Evolutionary conservation across 2,113 vertebrate genomes (phyloP), one percentile per base, ranked within the genome.

Genomic region (Bungarus multicinctus): DNA sequence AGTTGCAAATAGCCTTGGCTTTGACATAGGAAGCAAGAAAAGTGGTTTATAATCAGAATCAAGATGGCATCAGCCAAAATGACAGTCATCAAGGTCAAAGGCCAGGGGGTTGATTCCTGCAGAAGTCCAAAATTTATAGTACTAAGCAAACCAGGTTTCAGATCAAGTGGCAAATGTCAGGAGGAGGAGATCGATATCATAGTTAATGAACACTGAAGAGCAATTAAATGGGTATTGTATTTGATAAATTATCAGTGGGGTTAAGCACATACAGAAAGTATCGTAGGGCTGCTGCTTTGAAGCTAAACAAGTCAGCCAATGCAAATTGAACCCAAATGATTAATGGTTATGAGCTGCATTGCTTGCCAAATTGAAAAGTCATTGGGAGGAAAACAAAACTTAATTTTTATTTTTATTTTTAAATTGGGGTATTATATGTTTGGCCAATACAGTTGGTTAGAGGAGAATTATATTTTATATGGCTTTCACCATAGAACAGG

Each of bases 171-270:
- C 1, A 58, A 90, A 96, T 91, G 92, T 3, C 90, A 88, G 8
- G 55, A 85, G 89, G 92, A 89, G 91, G 92, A 94, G 93, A 96
- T 93, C 96, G 86, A 93, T 96, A 89, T n/a, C 39, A 53, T 86
- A 92, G 95, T 91, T 95, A 95, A 95, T 94, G 94, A 94, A 85
- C 88, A 93, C 43, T 81, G 95, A 96, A 96, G 81, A 90, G 91
- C 85, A 89, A 57, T 95, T 95, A 96, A 94, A 91, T 93, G 95
- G 95, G 93, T 86, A 92, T 20, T 95, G 93, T 81, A 94, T 89
- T 96, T 95, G 95, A 96, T 96, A 94, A 96, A 96, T 95, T 95
- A 93, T 96, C 95, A 92, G 94, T 86, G 87, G 91, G 93, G 93
- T 92, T 94, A 95, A 95, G 89, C 85, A 92, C 87, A 88, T 64